Evolutionary conservation across 2,797 vertebrate species (phyloP).

Genomic region (Sphenopsis melanotis): DNA sequence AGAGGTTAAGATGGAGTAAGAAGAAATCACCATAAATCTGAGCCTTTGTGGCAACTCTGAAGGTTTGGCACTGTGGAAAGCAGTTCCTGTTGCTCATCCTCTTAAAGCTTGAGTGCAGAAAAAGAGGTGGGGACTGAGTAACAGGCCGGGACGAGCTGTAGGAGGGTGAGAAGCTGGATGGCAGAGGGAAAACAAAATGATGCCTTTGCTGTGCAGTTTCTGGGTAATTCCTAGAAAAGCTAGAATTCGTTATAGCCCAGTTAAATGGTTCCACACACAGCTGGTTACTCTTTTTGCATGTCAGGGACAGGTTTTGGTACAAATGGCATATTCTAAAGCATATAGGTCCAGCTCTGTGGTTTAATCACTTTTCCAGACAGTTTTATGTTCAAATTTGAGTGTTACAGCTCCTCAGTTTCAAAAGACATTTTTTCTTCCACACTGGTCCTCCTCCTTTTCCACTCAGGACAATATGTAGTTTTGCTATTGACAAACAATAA

Average conservation of each 20-base stretch:
- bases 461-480: background rate
- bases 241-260: background rate
- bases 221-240: background rate
- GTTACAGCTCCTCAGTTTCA: background rate
- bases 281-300: background rate
- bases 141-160: background rate
- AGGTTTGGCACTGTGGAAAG: background rate
- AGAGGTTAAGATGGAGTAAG: background rate
- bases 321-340: background rate
- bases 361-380: background rate
- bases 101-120: fast-evolving
- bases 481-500: background rate
- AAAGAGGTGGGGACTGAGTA: background rate
- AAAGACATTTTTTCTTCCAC: background rate
- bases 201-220: background rate
- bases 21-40: background rate
- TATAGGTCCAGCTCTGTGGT: fast-evolving
- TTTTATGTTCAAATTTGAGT: background rate
- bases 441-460: background rate
- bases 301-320: background rate
- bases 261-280: background rate
- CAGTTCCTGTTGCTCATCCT: background rate
- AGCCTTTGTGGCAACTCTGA: fast-evolving
- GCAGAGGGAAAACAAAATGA: background rate
- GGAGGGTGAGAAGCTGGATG: background rate